These are phyloP conservation scores for Pituophis catenifer DNA, from an alignment of 2,113 vertebrate genomes.

Conservation along the genomic window DNA sequence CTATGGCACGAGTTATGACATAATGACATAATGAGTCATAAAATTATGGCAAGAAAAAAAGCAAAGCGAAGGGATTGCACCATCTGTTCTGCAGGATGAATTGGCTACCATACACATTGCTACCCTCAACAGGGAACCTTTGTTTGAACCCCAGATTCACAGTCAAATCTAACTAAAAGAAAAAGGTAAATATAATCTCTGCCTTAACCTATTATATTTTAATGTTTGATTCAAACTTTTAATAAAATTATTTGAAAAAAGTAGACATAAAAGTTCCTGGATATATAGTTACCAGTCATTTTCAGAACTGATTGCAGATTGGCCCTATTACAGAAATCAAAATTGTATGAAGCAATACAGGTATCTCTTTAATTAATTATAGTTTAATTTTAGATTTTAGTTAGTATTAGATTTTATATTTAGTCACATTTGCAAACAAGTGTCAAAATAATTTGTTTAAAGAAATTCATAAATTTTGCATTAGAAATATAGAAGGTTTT, in stretches of 20 bases:
- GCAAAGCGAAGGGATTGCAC: conserved; percentile 24
- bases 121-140: conserved; percentile 29
- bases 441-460: neutral
- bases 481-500: neutral
- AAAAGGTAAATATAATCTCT: neutral
- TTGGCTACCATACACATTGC: neutral
- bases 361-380: neutral
- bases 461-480: neutral
- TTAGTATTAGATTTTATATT: neutral
- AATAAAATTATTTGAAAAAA: no score
- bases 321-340: neutral
- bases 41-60: conserved; percentile 46
- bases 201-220: no score
- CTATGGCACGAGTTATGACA: conserved; percentile 4
- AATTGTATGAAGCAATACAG: neutral
- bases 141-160: neutral
- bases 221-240: no score
- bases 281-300: neutral
- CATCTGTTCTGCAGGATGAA: conserved; percentile 49
- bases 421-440: neutral
- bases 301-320: neutral
- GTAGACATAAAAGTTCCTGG: neutral
- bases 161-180: neutral
- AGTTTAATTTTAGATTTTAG: neutral
- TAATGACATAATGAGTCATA: conserved; percentile 29